These are phyloP conservation scores for Agrilus biguttatus DNA, from an alignment of 2,888 invertebrate species.

Conservation along the genomic window DNA sequence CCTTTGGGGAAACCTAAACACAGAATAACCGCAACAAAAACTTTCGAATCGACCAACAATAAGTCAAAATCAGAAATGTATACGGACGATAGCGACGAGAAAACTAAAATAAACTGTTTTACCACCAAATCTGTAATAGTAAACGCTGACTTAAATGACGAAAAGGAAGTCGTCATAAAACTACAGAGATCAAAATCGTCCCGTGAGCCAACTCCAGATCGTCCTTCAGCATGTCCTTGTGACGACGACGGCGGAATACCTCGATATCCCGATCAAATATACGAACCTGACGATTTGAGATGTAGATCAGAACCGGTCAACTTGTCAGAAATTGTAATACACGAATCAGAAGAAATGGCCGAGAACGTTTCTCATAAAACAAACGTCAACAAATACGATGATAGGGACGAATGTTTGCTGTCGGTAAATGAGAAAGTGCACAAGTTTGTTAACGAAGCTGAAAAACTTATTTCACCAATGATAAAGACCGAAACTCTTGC, in stretches of 20 bases:
- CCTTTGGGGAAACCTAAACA: too few species aligned
- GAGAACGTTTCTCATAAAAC: conserved; percentile 7
- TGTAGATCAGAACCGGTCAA: conserved; percentile 25
- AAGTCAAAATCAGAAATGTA: neutral
- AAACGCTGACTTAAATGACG: conserved; percentile 27
- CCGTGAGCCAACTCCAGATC: conserved; percentile 59
- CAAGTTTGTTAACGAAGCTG: conserved; percentile 27
- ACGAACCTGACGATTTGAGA: conserved; percentile 56
- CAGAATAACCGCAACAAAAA: too few species aligned
- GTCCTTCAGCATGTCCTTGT: conserved; percentile 48
- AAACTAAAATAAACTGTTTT: neutral
- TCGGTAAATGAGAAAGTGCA: conserved; percentile 43
- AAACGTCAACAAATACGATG: conserved; percentile 25
- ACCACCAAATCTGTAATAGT: conserved; percentile 37
- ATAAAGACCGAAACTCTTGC: conserved; percentile 19
- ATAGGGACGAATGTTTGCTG: conserved; percentile 36
- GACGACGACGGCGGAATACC: conserved; percentile 44
- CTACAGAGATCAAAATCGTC: conserved; percentile 61
- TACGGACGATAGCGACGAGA: neutral
- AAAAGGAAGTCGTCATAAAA: conserved; percentile 50
- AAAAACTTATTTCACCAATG: conserved; percentile 21
- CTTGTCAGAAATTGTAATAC: conserved; percentile 36
- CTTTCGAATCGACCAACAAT: too few species aligned
- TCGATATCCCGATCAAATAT: conserved; percentile 58
- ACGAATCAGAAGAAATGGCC: conserved; percentile 43